A percentile compares a stretch with the other conserved stretches of the same genome.
Evolutionary conservation across 2,797 vertebrate species (phyloP).

Genomic region (Bradypodion ventrale): DNA sequence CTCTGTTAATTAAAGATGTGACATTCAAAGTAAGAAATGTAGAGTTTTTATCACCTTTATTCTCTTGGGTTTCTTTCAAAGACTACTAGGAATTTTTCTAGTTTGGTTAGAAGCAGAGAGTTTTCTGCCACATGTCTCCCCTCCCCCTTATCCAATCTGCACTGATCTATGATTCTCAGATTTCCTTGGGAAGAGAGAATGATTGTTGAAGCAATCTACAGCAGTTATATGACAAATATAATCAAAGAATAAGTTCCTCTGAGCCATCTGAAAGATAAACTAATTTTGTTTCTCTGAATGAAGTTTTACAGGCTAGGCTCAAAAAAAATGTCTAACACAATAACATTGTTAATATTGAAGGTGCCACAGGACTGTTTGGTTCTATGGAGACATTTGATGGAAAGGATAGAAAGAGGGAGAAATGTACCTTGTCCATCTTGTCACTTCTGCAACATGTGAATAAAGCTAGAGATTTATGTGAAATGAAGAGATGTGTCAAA

Average conservation of each 20-base stretch:
- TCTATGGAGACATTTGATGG: neutral
- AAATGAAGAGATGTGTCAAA: no score
- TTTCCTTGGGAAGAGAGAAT: neutral
- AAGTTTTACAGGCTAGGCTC: neutral
- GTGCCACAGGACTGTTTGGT: neutral
- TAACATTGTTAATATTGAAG: neutral
- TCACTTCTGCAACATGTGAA: neutral
- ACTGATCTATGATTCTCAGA: neutral
- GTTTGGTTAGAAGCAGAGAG: neutral
- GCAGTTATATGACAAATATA: neutral
- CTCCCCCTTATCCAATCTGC: neutral
- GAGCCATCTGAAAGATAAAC: neutral
- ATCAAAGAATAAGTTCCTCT: neutral
- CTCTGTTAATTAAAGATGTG: conserved; percentile 28
- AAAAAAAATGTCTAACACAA: neutral
- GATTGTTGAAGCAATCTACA: neutral
- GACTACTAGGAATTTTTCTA: no score
- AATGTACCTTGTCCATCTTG: neutral
- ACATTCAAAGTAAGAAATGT: neutral
- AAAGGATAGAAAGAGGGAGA: neutral
- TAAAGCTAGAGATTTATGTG: no score
- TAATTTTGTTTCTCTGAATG: neutral
- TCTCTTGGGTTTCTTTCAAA: neutral
- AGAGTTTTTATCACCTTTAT: neutral
- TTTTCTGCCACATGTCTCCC: neutral